Evolutionary conservation across 2,113 vertebrate genomes (phyloP), one percentile per base, ranked within the genome.

Genomic region (Varanus komodoensis): DNA sequence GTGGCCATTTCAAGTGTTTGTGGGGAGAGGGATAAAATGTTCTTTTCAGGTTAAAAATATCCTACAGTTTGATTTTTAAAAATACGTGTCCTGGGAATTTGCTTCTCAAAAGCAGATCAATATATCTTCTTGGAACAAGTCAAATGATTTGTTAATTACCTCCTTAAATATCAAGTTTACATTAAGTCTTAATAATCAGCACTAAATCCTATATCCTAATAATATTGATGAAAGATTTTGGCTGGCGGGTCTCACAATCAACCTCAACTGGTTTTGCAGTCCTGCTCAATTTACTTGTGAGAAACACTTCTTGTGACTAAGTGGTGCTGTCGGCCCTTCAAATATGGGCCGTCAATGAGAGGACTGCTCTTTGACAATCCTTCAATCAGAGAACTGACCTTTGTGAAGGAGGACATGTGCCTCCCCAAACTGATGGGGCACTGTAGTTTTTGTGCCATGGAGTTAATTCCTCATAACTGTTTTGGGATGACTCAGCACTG

Each of bases 81-180:
- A 69, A 54, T 52, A 81, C 68, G 64, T 68, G 78, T 81, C 50
- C n/a, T 11, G 11, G n/a, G 77, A 88, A 88, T 81, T 81, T 69
- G 52, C 61, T 80, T 81, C 48, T 69, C 32, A 34, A 29, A 88
- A 67, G 50, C 50, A 57, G 21, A 19, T 61, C 71, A 86, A 86
- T 61, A 61, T 61, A 61, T 12, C 12, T 61, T 61, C 57, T 61
- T 61, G 57, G 57, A 61, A 61, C 57, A 57, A 23, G 34, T 44
- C 71, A 86, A 86, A 52, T 75, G 54, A 75, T 86, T 69, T 88
- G 77, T 68, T 50, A 88, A 88, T 80, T 88, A 80, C n/a, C 77
- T 87, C 19, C 21, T 80, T 19, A 25, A n/a, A 88, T 74, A 86
- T 75, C 73, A 86, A 75, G 54, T 75, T 23, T 15, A 32, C 25